Evolutionary conservation across 2,797 vertebrate genomes (phyloP), one percentile per base, ranked within the genome.

Genomic region (Sebastolobus altivelis): DNA sequence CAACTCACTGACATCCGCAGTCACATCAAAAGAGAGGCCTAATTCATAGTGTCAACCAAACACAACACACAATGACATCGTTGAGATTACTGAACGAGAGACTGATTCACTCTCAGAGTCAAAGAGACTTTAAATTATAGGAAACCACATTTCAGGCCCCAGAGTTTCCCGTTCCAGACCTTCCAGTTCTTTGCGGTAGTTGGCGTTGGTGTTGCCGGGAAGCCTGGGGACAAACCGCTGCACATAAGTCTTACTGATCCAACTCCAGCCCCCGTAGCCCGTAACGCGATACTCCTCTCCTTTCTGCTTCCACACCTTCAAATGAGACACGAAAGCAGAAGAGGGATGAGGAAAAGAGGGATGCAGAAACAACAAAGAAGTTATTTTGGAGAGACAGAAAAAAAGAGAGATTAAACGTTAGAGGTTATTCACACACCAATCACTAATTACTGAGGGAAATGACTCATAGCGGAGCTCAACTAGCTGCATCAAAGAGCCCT

Each of bases 261-360:
- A 99, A 90, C 97, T 97, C 98, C 98, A 99, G 75, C 98, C 98
- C 11, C 98, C 98, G 2, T 99, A 99, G n/a, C 98, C 98, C 0
- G 98, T 99, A 82, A 99, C 97, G 63, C 98, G 96, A 82, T 99
- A 99, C 87, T 99, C 98, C 80, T 99, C 98, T 82, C 98, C 98
- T 93, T 99, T 99, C 89, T 99, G 98, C 90, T 99, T 99, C 98
- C 98, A 99, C 89, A 99, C 98, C 98, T 99, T 87, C 66, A 79
- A 35, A 80, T 8, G 14, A 67, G 25, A 87, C 54, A 78, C 75
- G 37, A 83, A 62, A 71, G 46, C 7, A 62, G 11, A 69, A n/a
- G 5, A 5, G 1, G 8, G 73, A 74, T 70, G n/a, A 85, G 35
- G 49, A 33, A 72, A 54, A 31, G 1, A 43, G 6, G 29, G 25